phyloP scores from a whole-genome alignment of 1,140 invertebrate genomes.

The Macrocentrus cingulum region DNA sequence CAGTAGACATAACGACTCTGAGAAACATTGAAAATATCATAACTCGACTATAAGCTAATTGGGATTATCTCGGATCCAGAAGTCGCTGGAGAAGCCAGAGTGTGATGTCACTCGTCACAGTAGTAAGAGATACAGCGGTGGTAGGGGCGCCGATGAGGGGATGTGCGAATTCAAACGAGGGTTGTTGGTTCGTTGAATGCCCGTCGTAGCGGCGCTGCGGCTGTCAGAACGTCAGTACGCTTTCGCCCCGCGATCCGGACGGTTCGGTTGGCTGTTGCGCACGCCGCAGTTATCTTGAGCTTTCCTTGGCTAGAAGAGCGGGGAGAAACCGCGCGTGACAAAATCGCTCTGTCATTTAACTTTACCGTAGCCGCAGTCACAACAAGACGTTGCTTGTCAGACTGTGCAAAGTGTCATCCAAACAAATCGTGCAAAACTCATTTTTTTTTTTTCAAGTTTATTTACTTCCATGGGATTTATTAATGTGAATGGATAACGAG shows the following conservation, averaged over 20 bases:
- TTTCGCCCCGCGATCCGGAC: constrained; percentile 41
- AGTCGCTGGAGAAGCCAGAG: constrained; percentile 3
- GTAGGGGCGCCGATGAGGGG: constrained; percentile 11
- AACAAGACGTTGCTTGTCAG: too few species aligned
- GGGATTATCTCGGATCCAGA: constrained; percentile 2
- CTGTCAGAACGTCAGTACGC: constrained; percentile 45
- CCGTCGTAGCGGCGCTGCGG: constrained; percentile 46
- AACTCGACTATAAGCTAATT: neutral
- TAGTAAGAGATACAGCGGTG: constrained; percentile 20
- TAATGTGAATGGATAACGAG: too few species aligned
- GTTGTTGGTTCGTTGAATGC: constrained; percentile 40
- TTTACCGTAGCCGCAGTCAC: neutral
- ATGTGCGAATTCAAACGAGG: constrained; percentile 28
- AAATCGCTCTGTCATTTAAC: neutral
- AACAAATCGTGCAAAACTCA: too few species aligned
- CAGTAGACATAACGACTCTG: too few species aligned
- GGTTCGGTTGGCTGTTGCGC: constrained; percentile 21
- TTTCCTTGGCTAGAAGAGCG: neutral
- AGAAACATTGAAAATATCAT: too few species aligned
- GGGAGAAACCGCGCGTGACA: neutral
- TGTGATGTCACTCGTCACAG: constrained; percentile 1
- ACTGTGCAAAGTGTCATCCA: too few species aligned
- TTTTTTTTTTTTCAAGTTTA: too few species aligned
- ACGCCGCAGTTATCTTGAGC: constrained; percentile 6
- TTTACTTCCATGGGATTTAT: too few species aligned